Evolutionary conservation across 2,888 invertebrate genomes (phyloP), one percentile per base, ranked within the genome.

Genomic region (Helobdella robusta): DNA sequence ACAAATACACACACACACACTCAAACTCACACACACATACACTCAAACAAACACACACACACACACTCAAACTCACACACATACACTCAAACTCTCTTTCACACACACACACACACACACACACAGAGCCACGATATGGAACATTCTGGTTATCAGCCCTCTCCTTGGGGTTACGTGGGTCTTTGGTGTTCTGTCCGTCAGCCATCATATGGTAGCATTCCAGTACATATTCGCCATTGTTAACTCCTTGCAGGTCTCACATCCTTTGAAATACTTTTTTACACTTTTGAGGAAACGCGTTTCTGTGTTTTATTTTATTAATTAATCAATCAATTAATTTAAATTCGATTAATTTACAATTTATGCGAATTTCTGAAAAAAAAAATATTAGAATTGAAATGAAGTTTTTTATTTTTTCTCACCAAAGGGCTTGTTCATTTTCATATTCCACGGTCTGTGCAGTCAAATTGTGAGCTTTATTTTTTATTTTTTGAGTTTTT

Each of bases 161-260:
- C 35, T 70, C n/a, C 67, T 70, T 4, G 70, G 70, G 8, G 60
- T 70, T 11, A 66, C 70, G 15, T 70, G 70, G 70, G 48, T 70
- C 11, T 68, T 70, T 40, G 70, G 70, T 1, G 64, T 70, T 18
- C 60, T 70, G 28, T 64, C 70, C 8, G 60, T 70, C 52, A 67
- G 67, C 52, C 64, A 66, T 2, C 54, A 66, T 2, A 35, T 48
- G 23, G 40, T 68, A 28, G 62, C 23, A 25, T 70, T 70, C 59
- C 70, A 70, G 46, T 70, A 70, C 58, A 64, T 70, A 15, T 70
- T 70, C 44, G 67, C 66, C n/a, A 56, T 70, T 11, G 46, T 50
- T 36, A 70, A 70, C 59, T 70, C 70, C n/a, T 65, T 70, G 15
- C 70, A 70, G 70, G 69, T 69, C n/a, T n/a, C n/a, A n/a, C n/a